These are phyloP conservation scores for Drosophila kanapiae DNA, from an alignment of 1,140 invertebrate genomes.

Conservation along the genomic window DNA sequence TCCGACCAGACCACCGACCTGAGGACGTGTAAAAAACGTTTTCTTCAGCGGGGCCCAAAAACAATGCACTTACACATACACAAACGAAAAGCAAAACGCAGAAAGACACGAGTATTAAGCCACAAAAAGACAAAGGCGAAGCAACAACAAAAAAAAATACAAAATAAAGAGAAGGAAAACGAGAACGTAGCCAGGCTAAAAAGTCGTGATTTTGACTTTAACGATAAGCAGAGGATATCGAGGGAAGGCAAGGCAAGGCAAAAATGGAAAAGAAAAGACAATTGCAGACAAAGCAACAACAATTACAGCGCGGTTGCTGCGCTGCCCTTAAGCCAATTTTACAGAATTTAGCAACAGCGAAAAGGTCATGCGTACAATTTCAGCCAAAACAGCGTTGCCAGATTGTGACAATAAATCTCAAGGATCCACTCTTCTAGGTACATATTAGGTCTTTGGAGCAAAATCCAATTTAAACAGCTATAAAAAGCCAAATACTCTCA, in stretches of 20 bases:
- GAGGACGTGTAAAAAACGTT: constrained; percentile 26
- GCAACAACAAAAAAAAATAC: constrained; percentile 14
- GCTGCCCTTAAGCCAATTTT: constrained; percentile 38
- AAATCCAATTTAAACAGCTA: too few relatives aligned
- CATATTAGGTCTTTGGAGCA: too few relatives aligned
- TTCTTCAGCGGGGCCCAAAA: constrained; percentile 15
- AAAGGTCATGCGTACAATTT: constrained; percentile 56
- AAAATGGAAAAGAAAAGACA: constrained; percentile 6
- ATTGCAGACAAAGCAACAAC: constrained; percentile 34
- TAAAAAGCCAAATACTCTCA: too few relatives aligned
- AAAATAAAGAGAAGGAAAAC: constrained; percentile 38
- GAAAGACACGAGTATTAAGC: constrained; percentile 46
- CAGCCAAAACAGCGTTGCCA: constrained; percentile 21
- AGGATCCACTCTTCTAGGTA: background rate
- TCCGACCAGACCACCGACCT: constrained; percentile 3
- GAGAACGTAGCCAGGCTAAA: constrained; percentile 55
- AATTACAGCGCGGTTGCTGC: constrained; percentile 39
- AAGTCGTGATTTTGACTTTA: constrained; percentile 78
- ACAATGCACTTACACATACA: constrained; percentile 29
- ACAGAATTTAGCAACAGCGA: constrained; percentile 35
- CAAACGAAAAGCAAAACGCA: constrained; percentile 1
- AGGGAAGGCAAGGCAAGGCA: constrained; percentile 7
- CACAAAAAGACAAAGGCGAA: constrained; percentile 50
- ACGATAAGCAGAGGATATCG: constrained; percentile 66
- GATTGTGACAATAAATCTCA: background rate